These are phyloP conservation scores for Thamnaconus septentrionalis DNA, from an alignment of 2,113 vertebrate genomes.

Conservation along the genomic window DNA sequence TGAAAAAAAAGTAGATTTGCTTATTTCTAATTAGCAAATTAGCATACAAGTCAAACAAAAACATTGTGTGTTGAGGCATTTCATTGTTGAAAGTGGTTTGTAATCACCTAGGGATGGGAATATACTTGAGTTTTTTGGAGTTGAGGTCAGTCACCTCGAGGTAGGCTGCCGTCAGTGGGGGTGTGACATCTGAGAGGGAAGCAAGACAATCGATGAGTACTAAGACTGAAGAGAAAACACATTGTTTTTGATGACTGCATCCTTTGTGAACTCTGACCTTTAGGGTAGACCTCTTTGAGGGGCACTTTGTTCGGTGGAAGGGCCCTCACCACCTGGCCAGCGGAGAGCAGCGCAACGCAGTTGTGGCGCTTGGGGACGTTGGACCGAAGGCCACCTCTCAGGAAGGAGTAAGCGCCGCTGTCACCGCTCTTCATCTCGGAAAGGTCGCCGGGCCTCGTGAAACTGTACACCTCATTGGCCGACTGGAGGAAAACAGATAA, in stretches of 20 bases:
- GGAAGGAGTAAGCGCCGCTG: conserved; percentile 60
- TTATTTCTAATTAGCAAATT: too few relatives aligned
- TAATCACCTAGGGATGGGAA: conserved; percentile 89
- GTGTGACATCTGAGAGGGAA: conserved; percentile 82
- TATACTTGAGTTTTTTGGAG: conserved; percentile 92
- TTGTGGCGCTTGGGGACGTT: conserved; percentile 79
- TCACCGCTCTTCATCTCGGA: conserved; percentile 58
- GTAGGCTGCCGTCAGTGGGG: conserved; percentile 85
- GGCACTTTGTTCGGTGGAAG: conserved; percentile 86
- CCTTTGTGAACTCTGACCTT: conserved; percentile 79
- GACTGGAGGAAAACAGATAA: conserved; percentile 74
- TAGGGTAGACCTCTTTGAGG: conserved; percentile 88
- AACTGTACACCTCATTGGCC: conserved; percentile 91
- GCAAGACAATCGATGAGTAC: conserved; percentile 1
- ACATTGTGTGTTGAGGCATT: neutral
- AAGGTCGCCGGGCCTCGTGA: conserved; percentile 79
- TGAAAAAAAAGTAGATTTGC: too few relatives aligned
- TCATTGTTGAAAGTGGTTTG: neutral
- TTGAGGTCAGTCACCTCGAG: conserved; percentile 94
- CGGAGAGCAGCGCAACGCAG: conserved; percentile 81
- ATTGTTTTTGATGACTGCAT: neutral
- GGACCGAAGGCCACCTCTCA: conserved; percentile 73
- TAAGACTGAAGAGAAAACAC: neutral
- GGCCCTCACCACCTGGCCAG: conserved; percentile 90
- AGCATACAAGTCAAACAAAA: conserved; percentile 28